A percentile compares a stretch with the other conserved stretches of the same genome.
phyloP scores from a whole-genome alignment of 1,140 invertebrate species.

The Megalonaias nervosa region DNA sequence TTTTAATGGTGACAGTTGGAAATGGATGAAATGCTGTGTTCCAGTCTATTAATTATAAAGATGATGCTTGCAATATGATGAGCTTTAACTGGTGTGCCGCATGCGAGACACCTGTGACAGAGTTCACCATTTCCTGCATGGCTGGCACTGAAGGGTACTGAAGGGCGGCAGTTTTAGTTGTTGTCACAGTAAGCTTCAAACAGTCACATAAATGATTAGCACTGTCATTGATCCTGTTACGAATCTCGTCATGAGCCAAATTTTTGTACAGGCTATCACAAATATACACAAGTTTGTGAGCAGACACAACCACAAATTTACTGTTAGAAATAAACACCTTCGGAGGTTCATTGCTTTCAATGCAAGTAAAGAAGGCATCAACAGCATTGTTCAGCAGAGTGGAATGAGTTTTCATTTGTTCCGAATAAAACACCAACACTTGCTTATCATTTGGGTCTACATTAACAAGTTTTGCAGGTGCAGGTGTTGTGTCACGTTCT shows the following conservation, averaged over 20 bases:
- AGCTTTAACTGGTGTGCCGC: slow-evolving; percentile 83
- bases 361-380: slow-evolving; percentile 90
- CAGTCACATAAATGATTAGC: slow-evolving; percentile 89
- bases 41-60: slow-evolving; percentile 37
- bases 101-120: slow-evolving; percentile 86
- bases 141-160: slow-evolving; percentile 92
- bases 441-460: slow-evolving; percentile 81
- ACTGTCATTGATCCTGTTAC: slow-evolving; percentile 82
- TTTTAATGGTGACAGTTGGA: too few relatives aligned
- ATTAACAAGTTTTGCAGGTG: slow-evolving; percentile 30
- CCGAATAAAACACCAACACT: slow-evolving; percentile 87
- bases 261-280: slow-evolving; percentile 89
- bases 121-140: slow-evolving; percentile 94
- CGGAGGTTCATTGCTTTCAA: slow-evolving; percentile 93
- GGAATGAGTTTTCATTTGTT: slow-evolving; percentile 87
- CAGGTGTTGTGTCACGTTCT: slow-evolving; percentile 34
- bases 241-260: slow-evolving; percentile 80
- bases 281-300: slow-evolving; percentile 93
- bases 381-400: slow-evolving; percentile 89
- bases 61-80: slow-evolving; percentile 72
- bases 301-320: slow-evolving; percentile 93
- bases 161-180: slow-evolving; percentile 90
- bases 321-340: slow-evolving; percentile 93
- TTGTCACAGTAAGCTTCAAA: slow-evolving; percentile 86
- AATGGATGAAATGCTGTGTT: too few relatives aligned